Percentiles rank a stretch among this genome's conserved stretches.
These are phyloP conservation scores for Azorinus chamasolen DNA, from an alignment of 2,888 invertebrate genomes.

Conservation along the genomic window DNA sequence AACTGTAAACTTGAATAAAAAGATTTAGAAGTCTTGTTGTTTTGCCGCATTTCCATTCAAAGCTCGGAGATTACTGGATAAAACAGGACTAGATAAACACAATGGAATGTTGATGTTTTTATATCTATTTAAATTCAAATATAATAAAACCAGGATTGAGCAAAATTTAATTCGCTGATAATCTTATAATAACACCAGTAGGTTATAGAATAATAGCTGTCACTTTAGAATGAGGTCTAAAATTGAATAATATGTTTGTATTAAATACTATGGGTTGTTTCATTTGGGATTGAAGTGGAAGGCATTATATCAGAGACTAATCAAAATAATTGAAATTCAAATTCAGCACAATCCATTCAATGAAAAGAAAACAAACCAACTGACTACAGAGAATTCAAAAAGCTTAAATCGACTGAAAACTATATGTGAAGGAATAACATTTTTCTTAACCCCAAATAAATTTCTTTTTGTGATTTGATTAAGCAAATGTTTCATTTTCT, in stretches of 20 bases:
- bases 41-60: constrained; percentile 24
- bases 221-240: constrained; percentile 44
- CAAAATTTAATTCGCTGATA: constrained; percentile 51
- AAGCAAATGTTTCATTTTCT: too few relatives aligned
- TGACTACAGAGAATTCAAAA: too few relatives aligned
- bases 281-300: constrained; percentile 26
- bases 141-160: constrained; percentile 46
- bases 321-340: constrained; percentile 52
- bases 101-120: constrained; percentile 49
- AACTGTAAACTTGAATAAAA: constrained; percentile 7
- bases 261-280: constrained; percentile 42
- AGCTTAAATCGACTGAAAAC: too few relatives aligned
- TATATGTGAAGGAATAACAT: constrained; percentile 6
- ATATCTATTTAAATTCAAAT: constrained; percentile 60
- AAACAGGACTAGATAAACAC: constrained; percentile 35
- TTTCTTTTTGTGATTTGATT: too few relatives aligned
- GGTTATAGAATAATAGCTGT: constrained; percentile 24
- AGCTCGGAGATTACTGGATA: constrained; percentile 31
- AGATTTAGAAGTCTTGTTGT: constrained; percentile 23
- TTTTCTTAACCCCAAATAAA: background rate
- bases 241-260: constrained; percentile 54
- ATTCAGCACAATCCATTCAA: constrained; percentile 31
- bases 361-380: too few relatives aligned
- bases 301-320: constrained; percentile 34
- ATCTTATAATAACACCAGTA: constrained; percentile 51